These are phyloP conservation scores for Formica selysi DNA, from an alignment of 1,140 invertebrate species.

Conservation along the genomic window DNA sequence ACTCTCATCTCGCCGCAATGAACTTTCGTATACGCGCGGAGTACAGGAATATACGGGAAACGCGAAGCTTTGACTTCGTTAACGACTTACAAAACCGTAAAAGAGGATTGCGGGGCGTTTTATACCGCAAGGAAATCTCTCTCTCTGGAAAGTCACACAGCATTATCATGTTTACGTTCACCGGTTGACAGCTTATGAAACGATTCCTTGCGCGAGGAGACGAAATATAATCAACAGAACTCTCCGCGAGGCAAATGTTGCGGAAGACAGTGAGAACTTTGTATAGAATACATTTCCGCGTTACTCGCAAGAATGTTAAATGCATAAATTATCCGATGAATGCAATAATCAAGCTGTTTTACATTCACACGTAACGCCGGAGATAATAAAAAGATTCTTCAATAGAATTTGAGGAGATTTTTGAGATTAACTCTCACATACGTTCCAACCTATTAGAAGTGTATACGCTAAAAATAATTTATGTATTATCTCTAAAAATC, in stretches of 20 bases:
- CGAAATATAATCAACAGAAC: slow-evolving; percentile 14
- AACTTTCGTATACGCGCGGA: slow-evolving; percentile 15
- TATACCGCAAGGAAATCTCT: neutral
- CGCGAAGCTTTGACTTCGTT: slow-evolving; percentile 31
- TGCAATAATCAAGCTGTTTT: neutral
- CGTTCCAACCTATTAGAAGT: neutral
- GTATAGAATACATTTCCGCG: slow-evolving; percentile 1
- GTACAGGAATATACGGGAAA: slow-evolving; percentile 22
- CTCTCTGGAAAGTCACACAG: neutral
- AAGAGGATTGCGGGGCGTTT: slow-evolving; percentile 42
- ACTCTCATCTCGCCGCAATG: slow-evolving; percentile 10
- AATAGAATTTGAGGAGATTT: slow-evolving; percentile 10
- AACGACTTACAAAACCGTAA: slow-evolving; percentile 48
- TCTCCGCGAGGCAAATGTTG: slow-evolving; percentile 25
- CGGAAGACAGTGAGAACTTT: slow-evolving; percentile 23
- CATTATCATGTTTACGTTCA: slow-evolving; percentile 43
- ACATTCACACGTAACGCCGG: neutral
- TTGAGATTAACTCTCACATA: neutral
- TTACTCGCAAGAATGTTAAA: neutral
- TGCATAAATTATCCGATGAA: neutral
- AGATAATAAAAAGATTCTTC: neutral
- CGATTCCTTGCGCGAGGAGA: neutral
- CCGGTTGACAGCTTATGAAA: slow-evolving; percentile 30
- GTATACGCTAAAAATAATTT: neutral
- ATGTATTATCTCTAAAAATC: too few relatives aligned